Evolutionary conservation across 2,797 vertebrate genomes (phyloP).

Genomic region (Enteromius treurensis): DNA sequence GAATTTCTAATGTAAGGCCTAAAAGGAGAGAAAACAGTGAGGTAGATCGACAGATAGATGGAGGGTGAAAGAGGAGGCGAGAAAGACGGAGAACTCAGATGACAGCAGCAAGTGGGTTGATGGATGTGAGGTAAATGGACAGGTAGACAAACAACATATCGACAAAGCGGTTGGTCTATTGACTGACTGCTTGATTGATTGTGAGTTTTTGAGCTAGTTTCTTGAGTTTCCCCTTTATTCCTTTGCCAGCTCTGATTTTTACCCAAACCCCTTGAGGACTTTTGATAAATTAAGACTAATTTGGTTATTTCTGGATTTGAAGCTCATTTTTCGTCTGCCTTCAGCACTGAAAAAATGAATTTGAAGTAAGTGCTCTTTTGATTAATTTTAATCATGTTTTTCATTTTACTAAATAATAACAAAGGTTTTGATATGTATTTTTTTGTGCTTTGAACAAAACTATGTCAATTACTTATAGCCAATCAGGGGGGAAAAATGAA

Average conservation of each 20-base stretch:
- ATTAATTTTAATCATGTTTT: conserved; percentile 39
- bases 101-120: conserved; percentile 16
- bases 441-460: conserved; percentile 32
- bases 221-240: conserved; percentile 30
- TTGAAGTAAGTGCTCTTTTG: conserved; percentile 32
- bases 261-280: not conserved
- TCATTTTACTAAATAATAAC: conserved; percentile 22
- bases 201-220: conserved; percentile 9
- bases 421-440: not conserved
- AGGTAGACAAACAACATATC: conserved; percentile 46
- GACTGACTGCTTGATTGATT: conserved; percentile 25
- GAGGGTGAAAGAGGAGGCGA: conserved; percentile 9
- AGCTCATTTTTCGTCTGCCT: conserved; percentile 19
- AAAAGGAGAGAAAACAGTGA: not conserved
- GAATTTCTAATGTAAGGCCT: conserved; percentile 33
- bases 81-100: not conserved
- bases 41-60: not conserved
- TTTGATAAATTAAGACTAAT: conserved; percentile 34
- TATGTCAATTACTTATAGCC: conserved; percentile 16
- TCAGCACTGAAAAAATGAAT: conserved; percentile 10
- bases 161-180: conserved; percentile 40
- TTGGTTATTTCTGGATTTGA: conserved; percentile 35
- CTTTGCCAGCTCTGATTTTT: conserved; percentile 21
- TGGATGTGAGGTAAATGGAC: conserved; percentile 43
- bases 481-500: not conserved